Evolutionary conservation across 2,113 vertebrate species (phyloP), one percentile per base, ranked within the genome.

Genomic region (Phaetusa simplex): DNA sequence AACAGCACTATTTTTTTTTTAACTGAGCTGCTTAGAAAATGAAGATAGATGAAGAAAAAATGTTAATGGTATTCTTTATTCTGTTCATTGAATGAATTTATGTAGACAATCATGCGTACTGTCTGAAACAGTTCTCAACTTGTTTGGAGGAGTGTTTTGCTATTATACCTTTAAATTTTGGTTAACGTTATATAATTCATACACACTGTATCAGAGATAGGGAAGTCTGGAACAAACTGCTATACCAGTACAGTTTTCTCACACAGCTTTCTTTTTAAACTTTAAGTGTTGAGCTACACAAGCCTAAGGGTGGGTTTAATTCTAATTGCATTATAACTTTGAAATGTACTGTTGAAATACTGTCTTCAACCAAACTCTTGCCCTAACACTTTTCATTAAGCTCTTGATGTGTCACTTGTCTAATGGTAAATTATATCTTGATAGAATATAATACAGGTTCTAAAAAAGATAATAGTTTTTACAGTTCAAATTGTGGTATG

Each of bases 41-140:
- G 59, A 97, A 96, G 79, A 95, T 87, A 84, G 80, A 94, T 90
- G 91, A 83, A 96, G 86, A 84, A 97, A 96, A 97, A 97, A 95
- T 65, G 53, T 76, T 97, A 97, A 96, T 97, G 86, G 53, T 88
- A 92, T 97, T 96, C 91, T 94, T 69, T 94, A 83, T 96, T 97
- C 87, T 95, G 70, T 84, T 97, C 13, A 56, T 82, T 86, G 92
- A 96, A 91, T 95, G 96, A 95, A 97, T 93, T 95, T 85, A 79
- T 86, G 52, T 64, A 95, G 56, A 67, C 90, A 84, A 10, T 93
- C 66, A 71, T 81, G 47, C 80, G 79, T 83, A 80, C 52, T 86
- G 85, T 62, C 61, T 94, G 95, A 94, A 97, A 91, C 89, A 81
- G 82, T 90, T 93, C 67, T 86, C 19, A 79, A 8, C 86, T 87